These are phyloP conservation scores for Hymenochirus boettgeri DNA, from an alignment of 2,113 vertebrate genomes.

Conservation along the genomic window DNA sequence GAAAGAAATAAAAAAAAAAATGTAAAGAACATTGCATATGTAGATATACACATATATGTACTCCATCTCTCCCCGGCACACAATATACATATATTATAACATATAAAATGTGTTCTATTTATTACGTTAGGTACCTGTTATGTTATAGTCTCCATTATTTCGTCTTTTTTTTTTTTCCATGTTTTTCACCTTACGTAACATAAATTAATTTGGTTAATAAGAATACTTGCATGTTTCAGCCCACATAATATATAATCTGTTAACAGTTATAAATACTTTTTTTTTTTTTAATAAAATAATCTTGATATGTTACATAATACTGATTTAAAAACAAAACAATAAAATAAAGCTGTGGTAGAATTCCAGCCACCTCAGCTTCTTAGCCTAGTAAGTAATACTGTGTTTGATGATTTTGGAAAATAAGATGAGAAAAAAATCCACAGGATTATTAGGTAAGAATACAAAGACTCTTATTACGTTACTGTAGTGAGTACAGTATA, in stretches of 20 bases:
- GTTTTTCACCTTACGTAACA: slow-evolving; percentile 73
- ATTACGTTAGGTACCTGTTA: slow-evolving; percentile 19
- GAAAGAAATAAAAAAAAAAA: slow-evolving; percentile 9
- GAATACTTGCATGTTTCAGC: slow-evolving; percentile 76
- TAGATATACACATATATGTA: slow-evolving; percentile 23
- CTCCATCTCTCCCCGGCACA: neutral
- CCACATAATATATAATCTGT: slow-evolving; percentile 77
- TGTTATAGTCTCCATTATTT: slow-evolving; percentile 62
- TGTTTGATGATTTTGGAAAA: slow-evolving; percentile 42
- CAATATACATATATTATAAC: slow-evolving; percentile 12
- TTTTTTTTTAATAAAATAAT: slow-evolving; percentile 76
- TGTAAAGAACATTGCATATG: neutral
- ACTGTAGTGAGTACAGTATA: neutral
- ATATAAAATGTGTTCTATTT: neutral
- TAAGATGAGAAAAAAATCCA: slow-evolving; percentile 4
- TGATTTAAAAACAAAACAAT: slow-evolving; percentile 53
- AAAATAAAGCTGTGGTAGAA: slow-evolving; percentile 50
- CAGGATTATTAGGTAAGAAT: slow-evolving; percentile 18
- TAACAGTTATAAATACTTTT: slow-evolving; percentile 78
- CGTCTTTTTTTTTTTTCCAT: slow-evolving; percentile 60
- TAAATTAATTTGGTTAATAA: slow-evolving; percentile 81
- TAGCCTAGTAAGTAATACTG: slow-evolving; percentile 50
- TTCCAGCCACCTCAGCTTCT: slow-evolving; percentile 57
- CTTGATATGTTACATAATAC: slow-evolving; percentile 80
- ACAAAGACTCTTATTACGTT: slow-evolving; percentile 13